These are phyloP conservation scores for Ibycter americanus DNA, from an alignment of 2,797 vertebrate genomes.

Conservation along the genomic window DNA sequence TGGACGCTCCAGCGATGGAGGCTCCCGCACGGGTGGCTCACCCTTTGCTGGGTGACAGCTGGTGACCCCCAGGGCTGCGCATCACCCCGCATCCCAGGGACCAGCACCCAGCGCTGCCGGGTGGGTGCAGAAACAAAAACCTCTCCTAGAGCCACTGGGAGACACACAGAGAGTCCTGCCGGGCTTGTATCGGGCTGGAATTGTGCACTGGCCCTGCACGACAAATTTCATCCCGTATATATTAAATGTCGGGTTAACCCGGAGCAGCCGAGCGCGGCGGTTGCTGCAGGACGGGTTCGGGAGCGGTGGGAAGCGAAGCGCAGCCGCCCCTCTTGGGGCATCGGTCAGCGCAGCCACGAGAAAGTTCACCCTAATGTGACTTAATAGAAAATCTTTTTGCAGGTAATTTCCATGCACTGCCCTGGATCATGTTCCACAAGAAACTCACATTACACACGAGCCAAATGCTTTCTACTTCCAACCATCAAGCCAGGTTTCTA, in stretches of 20 bases:
- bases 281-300: neutral
- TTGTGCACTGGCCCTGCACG: neutral
- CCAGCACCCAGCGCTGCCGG: neutral
- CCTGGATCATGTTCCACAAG: neutral
- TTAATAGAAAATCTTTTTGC: neutral
- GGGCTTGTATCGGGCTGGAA: neutral
- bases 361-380: neutral
- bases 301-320: neutral
- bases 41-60: neutral
- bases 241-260: fast-evolving
- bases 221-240: neutral
- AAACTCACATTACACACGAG: neutral
- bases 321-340: neutral
- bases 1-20: neutral
- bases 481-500: neutral
- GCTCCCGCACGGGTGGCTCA: neutral
- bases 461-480: neutral
- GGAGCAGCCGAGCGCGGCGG: fast-evolving
- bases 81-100: neutral
- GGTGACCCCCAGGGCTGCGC: fast-evolving
- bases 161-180: fast-evolving
- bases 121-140: neutral
- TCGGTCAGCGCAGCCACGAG: fast-evolving
- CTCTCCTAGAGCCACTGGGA: neutral
- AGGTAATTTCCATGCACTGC: neutral